A percentile compares a stretch with the other conserved stretches of the same genome.
phyloP scores from a whole-genome alignment of 2,888 invertebrate genomes.

The Limnephilus auricula region DNA sequence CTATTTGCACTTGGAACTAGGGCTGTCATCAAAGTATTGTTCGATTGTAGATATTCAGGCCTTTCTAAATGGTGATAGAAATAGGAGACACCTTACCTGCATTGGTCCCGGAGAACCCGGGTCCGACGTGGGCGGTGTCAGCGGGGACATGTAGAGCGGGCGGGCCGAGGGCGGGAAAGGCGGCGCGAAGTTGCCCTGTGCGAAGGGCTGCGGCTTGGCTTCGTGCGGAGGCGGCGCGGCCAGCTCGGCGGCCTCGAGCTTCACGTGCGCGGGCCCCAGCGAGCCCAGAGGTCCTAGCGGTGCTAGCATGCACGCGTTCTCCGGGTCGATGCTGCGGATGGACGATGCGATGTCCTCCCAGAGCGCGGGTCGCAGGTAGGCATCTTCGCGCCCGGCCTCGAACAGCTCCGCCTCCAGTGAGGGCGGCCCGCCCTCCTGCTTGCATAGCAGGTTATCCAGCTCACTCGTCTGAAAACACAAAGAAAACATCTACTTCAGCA shows the following conservation, averaged over 20 bases:
- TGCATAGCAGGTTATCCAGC: conserved; percentile 87
- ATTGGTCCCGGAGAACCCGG: conserved; percentile 89
- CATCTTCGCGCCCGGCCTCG: conserved; percentile 84
- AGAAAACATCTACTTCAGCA: neutral
- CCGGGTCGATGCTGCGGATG: conserved; percentile 93
- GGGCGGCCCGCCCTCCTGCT: conserved; percentile 82
- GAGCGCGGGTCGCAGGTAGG: conserved; percentile 90
- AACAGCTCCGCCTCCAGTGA: conserved; percentile 80
- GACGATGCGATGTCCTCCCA: conserved; percentile 96
- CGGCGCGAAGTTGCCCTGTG: conserved; percentile 71
- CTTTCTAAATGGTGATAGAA: neutral
- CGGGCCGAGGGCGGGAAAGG: conserved; percentile 71
- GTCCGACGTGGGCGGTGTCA: conserved; percentile 93
- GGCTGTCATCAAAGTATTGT: neutral
- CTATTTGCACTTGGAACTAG: neutral
- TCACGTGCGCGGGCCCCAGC: conserved; percentile 78
- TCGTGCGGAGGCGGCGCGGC: conserved; percentile 68
- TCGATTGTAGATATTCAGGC: neutral
- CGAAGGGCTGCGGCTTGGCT: conserved; percentile 68
- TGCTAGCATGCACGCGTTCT: conserved; percentile 92
- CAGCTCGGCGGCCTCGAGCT: conserved; percentile 87
- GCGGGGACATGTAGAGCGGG: conserved; percentile 87
- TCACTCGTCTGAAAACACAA: conserved; percentile 83
- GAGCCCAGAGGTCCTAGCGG: conserved; percentile 82
- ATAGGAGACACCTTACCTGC: conserved; percentile 71